Evolutionary conservation across 1,140 invertebrate species (phyloP), one percentile per base, ranked within the genome.

Genomic region (Ericerus pela): DNA sequence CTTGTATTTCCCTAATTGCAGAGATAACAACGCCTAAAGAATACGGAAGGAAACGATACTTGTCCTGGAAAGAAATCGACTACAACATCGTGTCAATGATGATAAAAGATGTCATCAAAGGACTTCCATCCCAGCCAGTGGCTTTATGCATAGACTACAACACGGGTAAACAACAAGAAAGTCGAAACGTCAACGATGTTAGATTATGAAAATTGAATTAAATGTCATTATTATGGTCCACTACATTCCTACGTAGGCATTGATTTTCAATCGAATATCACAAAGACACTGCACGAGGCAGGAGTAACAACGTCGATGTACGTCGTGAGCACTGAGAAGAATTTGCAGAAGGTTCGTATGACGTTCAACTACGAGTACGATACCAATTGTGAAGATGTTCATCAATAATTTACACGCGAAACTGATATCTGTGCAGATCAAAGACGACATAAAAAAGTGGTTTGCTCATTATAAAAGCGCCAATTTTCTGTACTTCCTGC

Each of bases 101-200:
- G 18, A 47, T 47, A 8, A 22, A 24, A 14, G 41, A 47, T 47
- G 14, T 47, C 4, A 47, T 47, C 8, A 5, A 5, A 24, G 10
- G 18, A 22, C 26, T 47, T 24, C 41, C 41, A 2, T 14, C 41
- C 8, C 10, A 47, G 26, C 41, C 41, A 22, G 26, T 24, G 22
- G 41, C 41, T 47, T 47, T 47, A 24, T 47, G 41, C 26, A 10
- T 47, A 22, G 41, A 47, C 16, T 47, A 47, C 14, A 47, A 47
- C 16, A 24, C 18, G 10, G 41, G 41, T 47, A 24, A 14, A 16
- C 14, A 22, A 2, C 4, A 24, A 5, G 22, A 24, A 24, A 47
- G 4, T 47, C 20, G 12, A 47, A 47, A n/a, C n/a, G n/a, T n/a
- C n/a, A n/a, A n/a, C n/a, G n/a, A n/a, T n/a, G n/a, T n/a, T n/a